Evolutionary conservation across 2,888 invertebrate genomes (phyloP), one percentile per base, ranked within the genome.

Genomic region (Pyrochroa serraticornis): DNA sequence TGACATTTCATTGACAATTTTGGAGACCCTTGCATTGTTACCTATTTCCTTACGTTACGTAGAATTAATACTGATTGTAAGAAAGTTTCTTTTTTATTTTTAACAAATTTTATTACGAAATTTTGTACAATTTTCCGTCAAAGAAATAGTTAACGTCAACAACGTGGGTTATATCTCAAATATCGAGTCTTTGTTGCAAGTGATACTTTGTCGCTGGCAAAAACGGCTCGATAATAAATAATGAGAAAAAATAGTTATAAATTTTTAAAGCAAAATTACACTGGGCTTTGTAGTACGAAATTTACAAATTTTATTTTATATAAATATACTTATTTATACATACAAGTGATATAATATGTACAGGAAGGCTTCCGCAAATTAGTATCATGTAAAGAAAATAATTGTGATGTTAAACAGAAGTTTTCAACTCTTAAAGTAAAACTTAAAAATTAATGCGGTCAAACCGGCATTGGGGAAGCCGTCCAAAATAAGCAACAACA

Each of bases 1-100:
- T 75, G 72, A 71, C 64, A 67, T 69, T 68, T 64, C 69, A 71
- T 71, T 73, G 73, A 72, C 71, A 71, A 71, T 68, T 72, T 70
- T 59, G 52, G 60, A 63, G 36, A 34, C 12, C 37, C 46, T 48
- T 60, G 50, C 48, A 47, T 37, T 49, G 53, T 60, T 68, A 72
- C 67, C 66, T 55, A 61, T 68, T 72, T 69, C 61, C 65, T 65
- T 64, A 65, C 55, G 41, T n/a, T 54, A 63, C 41, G 56, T 58
- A 57, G 57, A 56, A 62, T 71, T 77, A 77, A 77, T 77, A 77
- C 75, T 76, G 77, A 75, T 73, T 68, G 71, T 70, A 70, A 68
- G 66, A 67, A 63, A 60, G 51, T 65, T 69, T 67, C 54, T 66
- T 66, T 68, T 70, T 62, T 65, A 64, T 68, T 67, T 70, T 70